Conservation (phyloP, 1,140 invertebrate genomes). For the Trachelipus rathkii region DNA sequence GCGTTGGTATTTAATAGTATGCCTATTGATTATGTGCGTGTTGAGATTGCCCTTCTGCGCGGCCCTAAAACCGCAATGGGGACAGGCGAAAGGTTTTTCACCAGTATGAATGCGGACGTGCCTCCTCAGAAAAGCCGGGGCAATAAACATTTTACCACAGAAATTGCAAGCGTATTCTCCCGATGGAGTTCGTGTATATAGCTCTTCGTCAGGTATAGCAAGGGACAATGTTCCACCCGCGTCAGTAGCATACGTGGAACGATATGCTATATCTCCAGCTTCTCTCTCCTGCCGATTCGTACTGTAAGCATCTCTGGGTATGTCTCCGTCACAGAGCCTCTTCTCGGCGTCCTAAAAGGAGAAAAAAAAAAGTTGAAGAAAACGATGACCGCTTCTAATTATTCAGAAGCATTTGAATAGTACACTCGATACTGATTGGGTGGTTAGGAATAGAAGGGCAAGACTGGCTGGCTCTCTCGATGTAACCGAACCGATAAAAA, state of each 20-base stretch:
- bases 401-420: not conserved
- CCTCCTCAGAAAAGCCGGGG: conserved; percentile 52
- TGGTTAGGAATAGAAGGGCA: not conserved
- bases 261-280: too few relatives aligned
- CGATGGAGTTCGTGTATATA: not conserved
- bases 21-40: conserved; percentile 16
- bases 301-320: not conserved
- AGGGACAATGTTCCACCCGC: not conserved
- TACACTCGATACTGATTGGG: not conserved
- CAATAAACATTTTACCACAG: conserved; percentile 14
- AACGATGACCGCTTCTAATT: too few relatives aligned
- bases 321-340: not conserved
- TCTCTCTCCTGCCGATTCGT: too few relatives aligned
- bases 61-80: conserved; percentile 54
- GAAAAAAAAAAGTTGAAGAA: not conserved
- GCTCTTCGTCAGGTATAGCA: not conserved
- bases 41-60: conserved; percentile 25
- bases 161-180: conserved; percentile 10
- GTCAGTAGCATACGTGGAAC: too few relatives aligned
- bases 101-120: conserved; percentile 73
- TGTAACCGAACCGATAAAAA: not conserved
- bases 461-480: not conserved
- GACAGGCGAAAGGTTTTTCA: conserved; percentile 65
- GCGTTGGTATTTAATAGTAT: not conserved
- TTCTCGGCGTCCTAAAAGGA: not conserved